Base-by-base conservation (phyloP, 2,888 invertebrate species). In the Heliconius aoede region DNA sequence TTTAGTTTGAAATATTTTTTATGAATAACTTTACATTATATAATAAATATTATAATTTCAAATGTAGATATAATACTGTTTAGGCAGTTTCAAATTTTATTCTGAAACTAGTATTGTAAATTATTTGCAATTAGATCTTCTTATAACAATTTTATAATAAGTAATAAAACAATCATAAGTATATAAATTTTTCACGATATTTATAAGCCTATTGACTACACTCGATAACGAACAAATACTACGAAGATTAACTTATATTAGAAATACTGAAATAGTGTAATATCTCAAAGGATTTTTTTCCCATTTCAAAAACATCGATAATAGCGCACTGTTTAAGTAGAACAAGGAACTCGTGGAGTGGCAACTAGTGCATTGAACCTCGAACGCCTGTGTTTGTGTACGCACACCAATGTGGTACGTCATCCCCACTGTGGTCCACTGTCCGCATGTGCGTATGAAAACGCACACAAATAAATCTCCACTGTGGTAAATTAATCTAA, bases 271-370 rank as follows among this genome's bases (percentile, higher is more conserved):
- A 46, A 46, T 11, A 11, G 36, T 36, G 3, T 36, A 36, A 28
- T n/a, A 30, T 30, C 13, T 30, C 4, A 24, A 60, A 51, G 55
- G 36, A 51, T 68, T 76, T 79, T 76, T 77, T 76, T 78, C 78
- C 80, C 74, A 76, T 75, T 80, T 82, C 89, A 90, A 91, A 91
- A 91, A 90, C 90, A 88, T 89, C 91, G 90, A 92, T 93, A 94
- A 92, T 93, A 94, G 92, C 90, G 91, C 90, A 91, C 91, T 92
- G 91, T 90, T 91, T 92, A 94, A 94, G 94, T 94, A 90, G 94
- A 94, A 94, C 94, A 94, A 94, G 94, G 94, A 94, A 94, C 94
- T 94, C 91, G 91, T 91, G 90, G 91, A 93, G 92, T 85, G 90
- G 91, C 88, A 90, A 90, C 89, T 92, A 90, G 94, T 92, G 88